A percentile compares a stretch with the other conserved stretches of the same genome.
These are phyloP conservation scores for Gonatopus flavifemur DNA, from an alignment of 1,140 invertebrate species.

Conservation along the genomic window DNA sequence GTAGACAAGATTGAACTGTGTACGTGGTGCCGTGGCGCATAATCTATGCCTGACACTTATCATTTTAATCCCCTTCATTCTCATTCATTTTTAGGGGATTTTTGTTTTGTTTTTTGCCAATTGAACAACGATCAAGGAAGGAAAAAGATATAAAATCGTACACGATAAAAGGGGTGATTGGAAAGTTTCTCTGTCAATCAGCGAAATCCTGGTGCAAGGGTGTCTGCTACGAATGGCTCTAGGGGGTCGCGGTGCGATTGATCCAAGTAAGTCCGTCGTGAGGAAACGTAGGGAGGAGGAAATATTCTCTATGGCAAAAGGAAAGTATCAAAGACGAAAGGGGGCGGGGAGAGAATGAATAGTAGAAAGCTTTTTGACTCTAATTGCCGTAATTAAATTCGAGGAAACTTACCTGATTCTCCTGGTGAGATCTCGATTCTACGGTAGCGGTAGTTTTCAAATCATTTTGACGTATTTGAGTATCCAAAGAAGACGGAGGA, in stretches of 20 bases:
- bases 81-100: no score
- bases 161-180: constrained; percentile 26
- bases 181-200: constrained; percentile 50
- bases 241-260: constrained; percentile 35
- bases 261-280: constrained; percentile 16
- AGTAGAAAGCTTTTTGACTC: constrained; percentile 41
- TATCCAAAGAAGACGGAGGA: no score
- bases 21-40: no score
- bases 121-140: no score
- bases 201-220: constrained; percentile 18
- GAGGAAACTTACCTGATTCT: constrained; percentile 49
- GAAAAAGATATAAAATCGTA: no score
- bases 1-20: no score
- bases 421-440: constrained; percentile 30
- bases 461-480: constrained; percentile 10
- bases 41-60: no score
- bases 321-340: not conserved
- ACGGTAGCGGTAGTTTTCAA: constrained; percentile 25
- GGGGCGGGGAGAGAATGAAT: not conserved
- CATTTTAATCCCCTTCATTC: no score
- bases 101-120: no score
- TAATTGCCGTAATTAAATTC: constrained; percentile 54
- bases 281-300: constrained; percentile 3
- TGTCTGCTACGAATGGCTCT: constrained; percentile 37
- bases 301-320: no score